Percentiles rank a stretch among this genome's conserved stretches.
Evolutionary conservation across 2,888 invertebrate genomes (phyloP).

Genomic region (Acheta domesticus): DNA sequence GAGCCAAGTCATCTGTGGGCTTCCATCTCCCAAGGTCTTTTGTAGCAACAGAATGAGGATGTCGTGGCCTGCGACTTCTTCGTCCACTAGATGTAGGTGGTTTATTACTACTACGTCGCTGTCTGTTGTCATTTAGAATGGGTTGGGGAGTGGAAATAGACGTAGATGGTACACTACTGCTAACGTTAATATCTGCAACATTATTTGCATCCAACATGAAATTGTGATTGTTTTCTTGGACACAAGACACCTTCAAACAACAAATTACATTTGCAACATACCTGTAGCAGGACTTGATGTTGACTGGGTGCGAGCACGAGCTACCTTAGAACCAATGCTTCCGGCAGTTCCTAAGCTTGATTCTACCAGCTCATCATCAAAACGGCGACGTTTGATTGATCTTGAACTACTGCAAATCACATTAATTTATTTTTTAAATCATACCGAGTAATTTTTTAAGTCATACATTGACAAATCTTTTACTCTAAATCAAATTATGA

Average conservation of each 20-base stretch:
- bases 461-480: not conserved
- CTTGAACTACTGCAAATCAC: constrained; percentile 70
- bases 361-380: constrained; percentile 96
- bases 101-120: constrained; percentile 40
- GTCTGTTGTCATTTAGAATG: constrained; percentile 26
- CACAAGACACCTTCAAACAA: not conserved
- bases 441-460: not conserved
- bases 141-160: constrained; percentile 18
- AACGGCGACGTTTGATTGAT: constrained; percentile 91
- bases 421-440: not conserved
- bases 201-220: not conserved
- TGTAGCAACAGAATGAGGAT: constrained; percentile 66
- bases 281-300: constrained; percentile 36
- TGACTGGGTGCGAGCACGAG: constrained; percentile 37
- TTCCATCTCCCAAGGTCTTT: constrained; percentile 94
- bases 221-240: not conserved
- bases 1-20: constrained; percentile 90
- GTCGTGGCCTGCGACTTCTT: constrained; percentile 60
- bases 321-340: constrained; percentile 38
- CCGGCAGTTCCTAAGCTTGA: constrained; percentile 65
- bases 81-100: constrained; percentile 48
- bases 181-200: constrained; percentile 4
- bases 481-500: not conserved
- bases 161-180: constrained; percentile 21
- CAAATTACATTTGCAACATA: not conserved